Conservation (phyloP, 1,140 invertebrate species). For the Cardiocondyla obscurior region DNA sequence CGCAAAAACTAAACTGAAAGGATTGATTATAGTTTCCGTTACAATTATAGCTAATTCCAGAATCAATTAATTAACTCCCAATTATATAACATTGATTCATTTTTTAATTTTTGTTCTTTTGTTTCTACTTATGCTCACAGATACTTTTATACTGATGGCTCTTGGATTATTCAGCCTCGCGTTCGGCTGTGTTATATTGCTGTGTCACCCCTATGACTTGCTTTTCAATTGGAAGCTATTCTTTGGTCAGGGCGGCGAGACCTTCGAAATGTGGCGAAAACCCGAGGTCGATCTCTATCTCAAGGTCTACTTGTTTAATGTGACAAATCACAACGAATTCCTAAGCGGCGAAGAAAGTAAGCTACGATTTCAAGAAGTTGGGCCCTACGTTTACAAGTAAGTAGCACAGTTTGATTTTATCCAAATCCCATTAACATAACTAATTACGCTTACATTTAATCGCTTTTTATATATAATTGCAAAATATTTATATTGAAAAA, state of each 20-base stretch:
- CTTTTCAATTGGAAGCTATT: constrained; percentile 90
- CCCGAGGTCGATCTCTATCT: constrained; percentile 93
- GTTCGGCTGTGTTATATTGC: constrained; percentile 85
- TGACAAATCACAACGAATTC: constrained; percentile 93
- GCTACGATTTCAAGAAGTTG: constrained; percentile 90
- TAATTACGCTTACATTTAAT: too few species aligned
- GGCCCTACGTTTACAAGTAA: constrained; percentile 96
- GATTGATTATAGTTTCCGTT: background rate
- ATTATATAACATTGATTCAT: background rate
- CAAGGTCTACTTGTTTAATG: constrained; percentile 94
- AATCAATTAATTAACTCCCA: background rate
- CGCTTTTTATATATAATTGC: too few species aligned
- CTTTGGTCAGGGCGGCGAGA: constrained; percentile 89
- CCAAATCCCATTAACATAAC: background rate
- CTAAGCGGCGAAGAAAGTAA: constrained; percentile 88
- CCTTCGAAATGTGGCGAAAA: constrained; percentile 93
- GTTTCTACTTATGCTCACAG: too few species aligned
- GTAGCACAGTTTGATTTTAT: constrained; percentile 61
- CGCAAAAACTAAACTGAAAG: background rate
- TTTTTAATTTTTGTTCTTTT: too few species aligned
- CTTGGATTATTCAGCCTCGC: constrained; percentile 87
- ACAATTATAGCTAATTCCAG: background rate
- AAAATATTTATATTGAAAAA: too few species aligned
- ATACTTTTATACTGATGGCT: constrained; percentile 87
- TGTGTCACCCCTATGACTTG: constrained; percentile 89